phyloP scores from a whole-genome alignment of 92 coral and sea anemone genomes.

The Palythoa heliodiscus region DNA sequence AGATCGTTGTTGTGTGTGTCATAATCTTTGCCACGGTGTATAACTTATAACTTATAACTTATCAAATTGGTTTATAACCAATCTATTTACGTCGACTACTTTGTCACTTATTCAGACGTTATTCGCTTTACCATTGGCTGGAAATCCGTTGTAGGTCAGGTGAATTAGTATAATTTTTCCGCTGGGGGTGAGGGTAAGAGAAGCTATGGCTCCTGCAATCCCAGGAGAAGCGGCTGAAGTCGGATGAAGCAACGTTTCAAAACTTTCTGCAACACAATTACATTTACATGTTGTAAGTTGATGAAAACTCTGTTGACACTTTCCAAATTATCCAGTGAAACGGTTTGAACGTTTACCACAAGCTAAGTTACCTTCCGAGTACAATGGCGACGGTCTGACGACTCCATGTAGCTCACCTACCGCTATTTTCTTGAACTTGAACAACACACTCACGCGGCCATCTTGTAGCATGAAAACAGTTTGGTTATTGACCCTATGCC shows the following conservation, averaged over 20 bases:
- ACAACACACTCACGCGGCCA: slow-evolving; percentile 45
- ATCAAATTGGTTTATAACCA: no score
- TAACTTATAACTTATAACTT: no score
- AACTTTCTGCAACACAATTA: slow-evolving; percentile 55
- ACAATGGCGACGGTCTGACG: slow-evolving; percentile 46
- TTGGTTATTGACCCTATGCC: slow-evolving; percentile 59
- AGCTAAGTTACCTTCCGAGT: slow-evolving; percentile 67
- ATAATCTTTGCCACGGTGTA: no score
- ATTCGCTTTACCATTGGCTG: slow-evolving; percentile 42
- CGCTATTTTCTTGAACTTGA: slow-evolving; percentile 69
- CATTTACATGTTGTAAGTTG: not conserved
- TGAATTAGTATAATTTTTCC: slow-evolving; percentile 61
- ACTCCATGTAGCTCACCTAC: slow-evolving; percentile 53
- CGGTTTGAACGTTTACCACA: not conserved
- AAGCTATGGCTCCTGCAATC: slow-evolving; percentile 60
- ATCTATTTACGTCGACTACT: no score
- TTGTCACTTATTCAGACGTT: no score
- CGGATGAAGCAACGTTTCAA: slow-evolving; percentile 67
- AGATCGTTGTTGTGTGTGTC: no score
- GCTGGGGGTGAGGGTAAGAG: slow-evolving; percentile 66
- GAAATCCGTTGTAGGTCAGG: slow-evolving; percentile 50
- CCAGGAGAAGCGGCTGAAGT: slow-evolving; percentile 22
- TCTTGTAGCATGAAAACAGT: slow-evolving; percentile 47
- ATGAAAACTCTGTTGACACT: not conserved
- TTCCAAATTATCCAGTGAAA: not conserved